Conservation (phyloP, 2,113 vertebrate species). For the Poeciliopsis turrubarensis region DNA sequence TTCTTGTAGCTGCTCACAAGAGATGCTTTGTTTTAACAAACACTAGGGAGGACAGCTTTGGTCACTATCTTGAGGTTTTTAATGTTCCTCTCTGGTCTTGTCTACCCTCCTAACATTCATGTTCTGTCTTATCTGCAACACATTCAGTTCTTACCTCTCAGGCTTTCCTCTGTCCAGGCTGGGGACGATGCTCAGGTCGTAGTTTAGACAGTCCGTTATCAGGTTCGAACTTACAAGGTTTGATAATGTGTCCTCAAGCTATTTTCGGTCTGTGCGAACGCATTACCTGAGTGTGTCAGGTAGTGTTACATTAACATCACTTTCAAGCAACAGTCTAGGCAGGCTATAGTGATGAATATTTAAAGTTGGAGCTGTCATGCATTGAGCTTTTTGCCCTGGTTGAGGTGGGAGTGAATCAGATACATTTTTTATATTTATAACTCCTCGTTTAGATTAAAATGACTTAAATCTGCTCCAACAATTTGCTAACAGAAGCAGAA, state of each 20-base stretch:
- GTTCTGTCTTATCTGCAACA: slow-evolving; percentile 30
- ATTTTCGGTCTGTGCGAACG: not conserved
- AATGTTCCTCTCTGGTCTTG: slow-evolving; percentile 9
- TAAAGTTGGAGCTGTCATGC: too few relatives aligned
- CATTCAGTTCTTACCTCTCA: not conserved
- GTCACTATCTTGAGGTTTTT: slow-evolving; percentile 35
- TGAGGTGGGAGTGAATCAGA: too few relatives aligned
- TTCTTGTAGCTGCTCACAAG: slow-evolving; percentile 51
- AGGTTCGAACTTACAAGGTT: not conserved
- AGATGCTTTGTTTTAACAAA: slow-evolving; percentile 44
- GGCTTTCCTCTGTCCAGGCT: not conserved
- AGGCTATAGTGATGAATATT: too few relatives aligned
- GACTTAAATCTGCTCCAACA: too few relatives aligned
- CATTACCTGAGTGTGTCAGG: not conserved
- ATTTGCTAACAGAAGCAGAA: too few relatives aligned
- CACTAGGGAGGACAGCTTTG: slow-evolving; percentile 18
- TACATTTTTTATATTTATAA: too few relatives aligned
- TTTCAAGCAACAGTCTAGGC: too few relatives aligned
- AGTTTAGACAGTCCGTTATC: slow-evolving; percentile 1
- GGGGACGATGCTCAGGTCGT: not conserved
- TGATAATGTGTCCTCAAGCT: not conserved
- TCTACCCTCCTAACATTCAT: not conserved
- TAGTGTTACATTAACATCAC: not conserved
- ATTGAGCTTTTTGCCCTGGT: too few relatives aligned
- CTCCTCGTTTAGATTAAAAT: too few relatives aligned